A percentile compares a stretch with the other conserved stretches of the same genome.
phyloP scores from a whole-genome alignment of 1,140 invertebrate genomes.

The Philaenus spumarius region DNA sequence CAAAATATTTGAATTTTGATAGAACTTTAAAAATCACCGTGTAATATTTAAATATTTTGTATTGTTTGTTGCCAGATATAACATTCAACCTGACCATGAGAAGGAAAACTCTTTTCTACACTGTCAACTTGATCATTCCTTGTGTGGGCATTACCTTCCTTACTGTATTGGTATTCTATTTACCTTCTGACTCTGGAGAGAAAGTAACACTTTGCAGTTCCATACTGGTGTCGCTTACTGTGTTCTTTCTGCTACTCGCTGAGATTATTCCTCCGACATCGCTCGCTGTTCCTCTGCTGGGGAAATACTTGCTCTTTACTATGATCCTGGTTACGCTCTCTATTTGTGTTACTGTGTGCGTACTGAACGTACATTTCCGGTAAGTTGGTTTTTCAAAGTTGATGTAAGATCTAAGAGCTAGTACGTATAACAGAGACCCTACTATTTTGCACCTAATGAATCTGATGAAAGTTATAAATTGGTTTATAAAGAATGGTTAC shows the following conservation, averaged over 20 bases:
- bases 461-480: too few species aligned
- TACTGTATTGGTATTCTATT: constrained; percentile 91
- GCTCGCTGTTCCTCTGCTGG: constrained; percentile 92
- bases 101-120: constrained; percentile 86
- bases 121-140: constrained; percentile 85
- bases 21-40: too few species aligned
- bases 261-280: constrained; percentile 98
- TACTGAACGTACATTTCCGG: constrained; percentile 97
- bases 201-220: constrained; percentile 94
- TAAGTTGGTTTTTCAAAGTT: too few species aligned
- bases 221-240: constrained; percentile 94
- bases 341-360: constrained; percentile 94
- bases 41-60: too few species aligned
- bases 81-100: constrained; percentile 95
- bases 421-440: too few species aligned
- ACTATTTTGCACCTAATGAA: too few species aligned
- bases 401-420: too few species aligned
- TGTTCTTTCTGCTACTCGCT: constrained; percentile 95
- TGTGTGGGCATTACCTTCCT: constrained; percentile 89
- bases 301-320: constrained; percentile 93
- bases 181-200: constrained; percentile 93
- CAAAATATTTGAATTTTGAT: too few species aligned
- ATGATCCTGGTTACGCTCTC: constrained; percentile 97
- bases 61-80: constrained; percentile 64
- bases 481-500: too few species aligned